phyloP scores from a whole-genome alignment of 2,113 vertebrate genomes.

The Guaruba guarouba region DNA sequence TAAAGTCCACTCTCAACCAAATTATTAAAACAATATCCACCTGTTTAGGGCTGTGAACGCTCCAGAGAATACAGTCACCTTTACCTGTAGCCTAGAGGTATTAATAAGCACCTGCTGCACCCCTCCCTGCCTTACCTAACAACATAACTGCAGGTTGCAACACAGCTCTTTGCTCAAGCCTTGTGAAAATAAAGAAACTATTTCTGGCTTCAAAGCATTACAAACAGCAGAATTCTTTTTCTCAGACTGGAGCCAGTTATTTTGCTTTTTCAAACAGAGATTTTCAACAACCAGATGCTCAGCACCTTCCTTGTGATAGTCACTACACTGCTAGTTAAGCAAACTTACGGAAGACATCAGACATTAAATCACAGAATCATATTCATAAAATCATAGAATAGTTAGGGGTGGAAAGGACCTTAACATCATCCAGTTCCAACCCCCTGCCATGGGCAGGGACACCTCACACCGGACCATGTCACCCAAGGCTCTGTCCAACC shows the following conservation, averaged over 20 bases:
- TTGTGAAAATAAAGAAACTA: conserved; percentile 25
- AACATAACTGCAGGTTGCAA: conserved; percentile 53
- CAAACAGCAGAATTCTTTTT: not conserved
- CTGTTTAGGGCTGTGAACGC: not conserved
- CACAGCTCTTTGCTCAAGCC: conserved; percentile 39
- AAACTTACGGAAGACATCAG: not conserved
- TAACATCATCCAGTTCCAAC: not conserved
- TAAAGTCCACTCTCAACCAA: not conserved
- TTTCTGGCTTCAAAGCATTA: not conserved
- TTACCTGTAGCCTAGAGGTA: conserved; percentile 71
- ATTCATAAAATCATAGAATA: not conserved
- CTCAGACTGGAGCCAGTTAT: not conserved
- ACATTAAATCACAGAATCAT: not conserved
- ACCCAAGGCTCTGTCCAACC: not conserved
- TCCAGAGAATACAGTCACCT: conserved; percentile 40
- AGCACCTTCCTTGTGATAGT: not conserved
- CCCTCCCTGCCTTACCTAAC: conserved; percentile 60
- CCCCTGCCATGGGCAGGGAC: not conserved
- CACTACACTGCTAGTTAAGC: not conserved
- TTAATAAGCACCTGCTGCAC: conserved; percentile 67
- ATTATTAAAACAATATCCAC: conserved; percentile 35
- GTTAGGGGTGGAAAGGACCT: not conserved
- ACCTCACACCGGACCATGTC: not conserved
- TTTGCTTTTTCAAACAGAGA: not conserved
- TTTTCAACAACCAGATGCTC: not conserved